These are phyloP conservation scores for Leptinotarsa texana DNA, from an alignment of 1,140 invertebrate species.

Conservation along the genomic window DNA sequence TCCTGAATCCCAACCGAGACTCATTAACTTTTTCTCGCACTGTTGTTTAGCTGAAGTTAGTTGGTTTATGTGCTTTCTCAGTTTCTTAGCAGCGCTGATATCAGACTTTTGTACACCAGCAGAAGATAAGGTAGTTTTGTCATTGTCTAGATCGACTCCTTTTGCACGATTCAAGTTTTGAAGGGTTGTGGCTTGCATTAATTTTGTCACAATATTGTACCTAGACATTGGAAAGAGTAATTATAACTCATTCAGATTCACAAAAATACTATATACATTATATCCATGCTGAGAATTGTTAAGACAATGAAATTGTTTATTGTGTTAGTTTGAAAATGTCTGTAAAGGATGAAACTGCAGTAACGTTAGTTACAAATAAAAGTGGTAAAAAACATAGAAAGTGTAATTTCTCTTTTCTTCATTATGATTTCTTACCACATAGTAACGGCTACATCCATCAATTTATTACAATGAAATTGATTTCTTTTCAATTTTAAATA, in stretches of 20 bases:
- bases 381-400: too few relatives aligned
- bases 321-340: too few relatives aligned
- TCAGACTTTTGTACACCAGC: conserved; percentile 66
- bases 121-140: conserved; percentile 61
- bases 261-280: too few relatives aligned
- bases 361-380: too few relatives aligned
- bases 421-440: too few relatives aligned
- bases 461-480: too few relatives aligned
- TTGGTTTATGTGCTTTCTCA: conserved; percentile 80
- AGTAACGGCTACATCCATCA: too few relatives aligned
- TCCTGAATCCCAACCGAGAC: conserved; percentile 77
- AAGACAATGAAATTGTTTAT: too few relatives aligned
- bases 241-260: neutral
- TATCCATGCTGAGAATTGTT: too few relatives aligned
- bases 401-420: too few relatives aligned
- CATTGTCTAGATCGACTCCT: conserved; percentile 74
- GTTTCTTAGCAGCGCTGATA: conserved; percentile 70
- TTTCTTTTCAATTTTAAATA: too few relatives aligned
- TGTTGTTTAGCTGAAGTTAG: conserved; percentile 81
- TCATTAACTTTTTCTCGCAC: conserved; percentile 78
- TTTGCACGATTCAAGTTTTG: conserved; percentile 86
- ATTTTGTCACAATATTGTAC: conserved; percentile 86
- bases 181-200: conserved; percentile 90
- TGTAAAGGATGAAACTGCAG: too few relatives aligned
- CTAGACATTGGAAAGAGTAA: conserved; percentile 55